These are phyloP conservation scores for Yponomeuta cagnagella DNA, from an alignment of 2,888 invertebrate genomes.

Conservation along the genomic window DNA sequence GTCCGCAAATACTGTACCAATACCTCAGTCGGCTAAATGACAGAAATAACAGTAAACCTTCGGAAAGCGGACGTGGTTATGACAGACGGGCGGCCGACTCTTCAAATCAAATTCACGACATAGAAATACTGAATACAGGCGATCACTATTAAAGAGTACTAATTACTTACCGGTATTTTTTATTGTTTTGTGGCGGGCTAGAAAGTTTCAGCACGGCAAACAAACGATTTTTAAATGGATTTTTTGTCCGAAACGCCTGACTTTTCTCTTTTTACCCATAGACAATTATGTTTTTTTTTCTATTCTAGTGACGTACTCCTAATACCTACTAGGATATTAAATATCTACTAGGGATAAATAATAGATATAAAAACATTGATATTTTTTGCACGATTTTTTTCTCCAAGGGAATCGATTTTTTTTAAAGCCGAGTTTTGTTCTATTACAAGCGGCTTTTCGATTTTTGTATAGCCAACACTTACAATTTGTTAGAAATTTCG, in stretches of 20 bases:
- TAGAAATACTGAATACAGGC: constrained; percentile 13
- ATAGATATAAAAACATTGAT: too few species aligned
- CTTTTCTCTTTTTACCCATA: constrained; percentile 37
- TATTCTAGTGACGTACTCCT: not conserved
- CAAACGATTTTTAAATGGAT: constrained; percentile 27
- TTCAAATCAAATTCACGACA: constrained; percentile 42
- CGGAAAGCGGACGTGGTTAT: constrained; percentile 54
- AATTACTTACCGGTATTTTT: constrained; percentile 9
- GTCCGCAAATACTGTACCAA: not conserved
- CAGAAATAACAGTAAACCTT: constrained; percentile 52
- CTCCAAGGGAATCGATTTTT: too few species aligned
- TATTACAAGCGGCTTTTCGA: too few species aligned
- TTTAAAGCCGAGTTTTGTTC: too few species aligned
- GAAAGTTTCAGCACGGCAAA: not conserved
- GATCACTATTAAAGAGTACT: not conserved
- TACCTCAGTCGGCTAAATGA: not conserved
- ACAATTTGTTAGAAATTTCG: too few species aligned
- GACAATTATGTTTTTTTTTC: constrained; percentile 27
- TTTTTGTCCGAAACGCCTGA: constrained; percentile 47
- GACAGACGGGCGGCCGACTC: constrained; percentile 42
- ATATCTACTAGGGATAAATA: too few species aligned
- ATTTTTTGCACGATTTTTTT: too few species aligned
- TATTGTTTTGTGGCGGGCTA: not conserved
- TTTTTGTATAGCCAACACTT: too few species aligned
- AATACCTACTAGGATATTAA: too few species aligned